Percentiles rank a stretch among this genome's conserved stretches.
Conservation (phyloP, 2,888 invertebrate species). For the Plutella xylostella region DNA sequence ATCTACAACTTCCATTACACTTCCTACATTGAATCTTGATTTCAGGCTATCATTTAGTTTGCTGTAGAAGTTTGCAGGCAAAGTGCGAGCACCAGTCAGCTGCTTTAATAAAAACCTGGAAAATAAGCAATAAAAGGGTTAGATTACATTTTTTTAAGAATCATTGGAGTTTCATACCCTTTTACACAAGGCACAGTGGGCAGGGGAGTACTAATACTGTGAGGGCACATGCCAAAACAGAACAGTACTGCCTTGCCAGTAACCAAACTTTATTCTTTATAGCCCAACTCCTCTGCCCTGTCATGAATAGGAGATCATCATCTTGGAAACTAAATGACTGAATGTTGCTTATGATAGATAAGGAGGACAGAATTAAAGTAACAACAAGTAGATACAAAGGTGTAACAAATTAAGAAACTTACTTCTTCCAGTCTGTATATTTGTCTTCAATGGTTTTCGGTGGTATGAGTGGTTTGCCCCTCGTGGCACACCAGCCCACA, state of each 20-base stretch:
- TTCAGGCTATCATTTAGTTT: constrained; percentile 88
- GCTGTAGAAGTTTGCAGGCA: constrained; percentile 92
- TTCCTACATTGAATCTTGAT: constrained; percentile 85
- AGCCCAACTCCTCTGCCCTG: no score
- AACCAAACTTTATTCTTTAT: no score
- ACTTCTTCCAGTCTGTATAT: constrained; percentile 95
- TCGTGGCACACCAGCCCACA: constrained; percentile 97
- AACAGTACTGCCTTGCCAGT: no score
- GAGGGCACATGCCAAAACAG: no score
- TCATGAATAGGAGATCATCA: no score
- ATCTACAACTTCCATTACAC: constrained; percentile 94
- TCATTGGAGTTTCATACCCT: no score
- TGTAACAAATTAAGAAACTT: constrained; percentile 20
- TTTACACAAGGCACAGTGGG: no score
- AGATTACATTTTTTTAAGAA: background rate
- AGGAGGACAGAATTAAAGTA: no score
- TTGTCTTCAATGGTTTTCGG: constrained; percentile 93
- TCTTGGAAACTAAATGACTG: no score
- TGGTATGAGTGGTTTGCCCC: constrained; percentile 95
- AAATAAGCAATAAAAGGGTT: constrained; percentile 11
- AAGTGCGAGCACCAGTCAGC: constrained; percentile 93
- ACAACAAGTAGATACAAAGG: no score
- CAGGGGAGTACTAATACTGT: no score
- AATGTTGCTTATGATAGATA: no score
- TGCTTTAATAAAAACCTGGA: constrained; percentile 84